Evolutionary conservation across 1,140 invertebrate genomes (phyloP), one percentile per base, ranked within the genome.

Genomic region (Geopemphigus sp.): DNA sequence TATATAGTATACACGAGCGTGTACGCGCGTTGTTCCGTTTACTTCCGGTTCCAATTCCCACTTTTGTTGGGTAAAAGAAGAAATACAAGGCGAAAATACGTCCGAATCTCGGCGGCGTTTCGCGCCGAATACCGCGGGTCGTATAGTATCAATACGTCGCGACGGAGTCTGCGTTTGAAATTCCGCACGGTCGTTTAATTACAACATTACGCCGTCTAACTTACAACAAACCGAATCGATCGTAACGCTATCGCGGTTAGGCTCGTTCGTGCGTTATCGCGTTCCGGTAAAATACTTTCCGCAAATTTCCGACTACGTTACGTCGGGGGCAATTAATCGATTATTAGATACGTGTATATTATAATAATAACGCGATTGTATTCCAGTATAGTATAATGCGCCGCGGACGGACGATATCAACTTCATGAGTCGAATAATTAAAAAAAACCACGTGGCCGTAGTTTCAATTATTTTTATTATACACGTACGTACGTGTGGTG

Each of bases 31-130:
- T 57, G 59, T 57, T 59, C 73, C 73, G 32, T 76, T 76, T 76
- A 76, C 73, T 76, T 76, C 73, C 73, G 73, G 73, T 76, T 76
- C 73, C 32, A 76, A 59, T 61, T 57, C 56, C 73, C 73, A 76
- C n/a, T 57, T 76, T 39, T 19, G 22, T 17, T 8, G 64, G 45
- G 47, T 24, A 68, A 47, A n/a, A 68, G 24, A 50, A 68, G 47
- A 68, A 66, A 32, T 19, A 47, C 45, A 66, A 66, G 24, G 14
- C 22, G 1, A 59, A 24, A 57, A 45, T 68, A 39, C 32, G 32
- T 39, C 26, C 45, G 45, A 39, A 50, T 50, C 14, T 2, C 22
- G 14, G 15, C 24, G 24, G 8, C 15, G 24, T 17, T 47, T 57
- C 10, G 8, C n/a, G n/a, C 19, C 19, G 61, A 17, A 61, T 29